A percentile compares a stretch with the other conserved stretches of the same genome.
phyloP scores from a whole-genome alignment of 2,797 vertebrate species.

The Eospalax fontanierii region DNA sequence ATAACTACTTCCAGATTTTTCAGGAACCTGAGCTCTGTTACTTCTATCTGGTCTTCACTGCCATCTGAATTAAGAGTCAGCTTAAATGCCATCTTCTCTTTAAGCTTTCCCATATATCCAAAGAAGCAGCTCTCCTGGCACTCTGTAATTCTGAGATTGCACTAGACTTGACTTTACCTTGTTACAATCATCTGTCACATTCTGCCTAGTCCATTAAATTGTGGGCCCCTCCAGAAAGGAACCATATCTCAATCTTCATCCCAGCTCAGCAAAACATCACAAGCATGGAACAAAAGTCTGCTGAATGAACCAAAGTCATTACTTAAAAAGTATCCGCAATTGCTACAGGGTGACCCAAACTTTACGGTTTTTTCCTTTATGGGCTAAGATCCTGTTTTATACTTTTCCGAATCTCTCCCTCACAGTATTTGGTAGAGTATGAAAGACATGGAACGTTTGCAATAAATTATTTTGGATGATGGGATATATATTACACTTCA shows the following conservation, averaged over 20 bases:
- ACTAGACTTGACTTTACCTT: not conserved
- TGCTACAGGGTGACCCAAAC: conserved; percentile 60
- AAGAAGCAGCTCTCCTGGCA: not conserved
- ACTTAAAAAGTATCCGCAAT: conserved; percentile 51
- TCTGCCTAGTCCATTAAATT: conserved; percentile 26
- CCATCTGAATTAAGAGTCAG: not conserved
- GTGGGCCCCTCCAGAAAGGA: not conserved
- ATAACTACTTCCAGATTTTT: not conserved
- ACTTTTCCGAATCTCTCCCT: conserved; percentile 66
- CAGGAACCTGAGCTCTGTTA: conserved; percentile 31
- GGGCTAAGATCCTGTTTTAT: conserved; percentile 47
- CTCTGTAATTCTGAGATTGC: not conserved
- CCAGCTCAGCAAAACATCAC: conserved; percentile 36
- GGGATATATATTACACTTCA: conserved; percentile 35
- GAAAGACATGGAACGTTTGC: conserved; percentile 45
- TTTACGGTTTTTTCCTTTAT: conserved; percentile 71
- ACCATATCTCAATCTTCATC: not conserved
- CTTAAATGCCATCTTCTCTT: conserved; percentile 34
- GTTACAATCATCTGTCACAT: conserved; percentile 32
- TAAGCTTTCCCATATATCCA: conserved; percentile 17
- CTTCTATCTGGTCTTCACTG: conserved; percentile 19
- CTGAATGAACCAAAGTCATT: conserved; percentile 70
- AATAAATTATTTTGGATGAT: conserved; percentile 73
- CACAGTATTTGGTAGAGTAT: conserved; percentile 29
- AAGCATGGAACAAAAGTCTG: conserved; percentile 31